A percentile compares a stretch with the other conserved stretches of the same genome.
phyloP scores from a whole-genome alignment of 2,888 invertebrate species.

The Pteria penguin region DNA sequence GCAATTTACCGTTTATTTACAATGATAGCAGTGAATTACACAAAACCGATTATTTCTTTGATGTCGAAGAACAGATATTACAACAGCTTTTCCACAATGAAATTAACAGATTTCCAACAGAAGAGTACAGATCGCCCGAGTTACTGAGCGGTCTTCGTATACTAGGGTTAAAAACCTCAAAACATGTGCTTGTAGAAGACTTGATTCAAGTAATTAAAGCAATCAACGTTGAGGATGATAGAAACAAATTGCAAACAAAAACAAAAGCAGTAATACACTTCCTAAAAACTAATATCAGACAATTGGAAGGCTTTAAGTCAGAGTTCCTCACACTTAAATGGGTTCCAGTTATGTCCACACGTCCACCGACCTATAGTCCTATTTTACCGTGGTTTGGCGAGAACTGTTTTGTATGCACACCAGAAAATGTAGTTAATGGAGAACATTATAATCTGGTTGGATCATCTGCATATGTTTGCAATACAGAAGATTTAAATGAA shows the following conservation, averaged over 20 bases:
- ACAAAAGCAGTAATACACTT: not conserved
- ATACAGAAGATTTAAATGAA: too few relatives aligned
- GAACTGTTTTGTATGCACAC: not conserved
- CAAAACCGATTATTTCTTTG: not conserved
- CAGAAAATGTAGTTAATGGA: not conserved
- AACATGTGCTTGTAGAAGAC: not conserved
- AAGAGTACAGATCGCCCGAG: not conserved
- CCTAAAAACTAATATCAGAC: not conserved
- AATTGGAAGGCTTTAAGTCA: not conserved
- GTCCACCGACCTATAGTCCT: not conserved
- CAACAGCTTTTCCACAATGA: slow-evolving; percentile 8
- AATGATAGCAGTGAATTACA: not conserved
- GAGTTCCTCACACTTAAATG: slow-evolving; percentile 1
- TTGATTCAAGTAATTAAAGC: not conserved
- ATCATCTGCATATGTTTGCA: not conserved
- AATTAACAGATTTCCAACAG: slow-evolving; percentile 14
- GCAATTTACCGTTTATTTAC: not conserved
- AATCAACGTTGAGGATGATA: not conserved
- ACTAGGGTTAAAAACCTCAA: slow-evolving; percentile 9
- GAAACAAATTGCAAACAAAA: not conserved
- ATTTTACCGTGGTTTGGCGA: not conserved
- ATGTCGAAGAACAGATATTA: not conserved
- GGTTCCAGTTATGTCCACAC: slow-evolving; percentile 6
- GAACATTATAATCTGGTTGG: slow-evolving; percentile 5
- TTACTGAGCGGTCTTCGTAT: not conserved